Conservation (phyloP, 2,113 vertebrate species). For the Tachysurus fulvidraco region DNA sequence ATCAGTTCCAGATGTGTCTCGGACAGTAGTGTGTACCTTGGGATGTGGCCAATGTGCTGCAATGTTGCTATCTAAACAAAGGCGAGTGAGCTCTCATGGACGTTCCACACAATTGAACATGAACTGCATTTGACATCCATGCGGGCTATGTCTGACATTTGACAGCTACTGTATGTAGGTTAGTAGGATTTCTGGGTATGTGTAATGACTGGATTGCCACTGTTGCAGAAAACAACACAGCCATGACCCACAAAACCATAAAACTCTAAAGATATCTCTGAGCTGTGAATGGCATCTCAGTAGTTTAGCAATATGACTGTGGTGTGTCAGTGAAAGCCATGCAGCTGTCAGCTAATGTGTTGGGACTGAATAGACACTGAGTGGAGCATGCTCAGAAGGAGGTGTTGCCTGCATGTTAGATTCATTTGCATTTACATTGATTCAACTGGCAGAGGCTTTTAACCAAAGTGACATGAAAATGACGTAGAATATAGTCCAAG, state of each 20-base stretch:
- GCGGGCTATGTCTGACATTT: not conserved
- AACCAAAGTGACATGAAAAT: not conserved
- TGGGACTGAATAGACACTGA: slow-evolving; percentile 1
- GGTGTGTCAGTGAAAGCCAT: not conserved
- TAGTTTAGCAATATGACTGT: slow-evolving; percentile 11
- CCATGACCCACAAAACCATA: slow-evolving; percentile 13
- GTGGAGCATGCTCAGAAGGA: not conserved
- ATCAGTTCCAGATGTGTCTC: slow-evolving; percentile 10
- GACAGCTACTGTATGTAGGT: slow-evolving; percentile 1
- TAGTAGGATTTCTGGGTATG: not conserved
- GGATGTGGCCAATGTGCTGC: slow-evolving; percentile 16
- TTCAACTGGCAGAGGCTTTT: slow-evolving; percentile 23
- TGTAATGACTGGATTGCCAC: not conserved
- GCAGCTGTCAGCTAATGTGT: slow-evolving; percentile 24
- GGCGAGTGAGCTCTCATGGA: slow-evolving; percentile 2
- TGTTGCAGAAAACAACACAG: not conserved
- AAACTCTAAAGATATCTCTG: slow-evolving; percentile 9
- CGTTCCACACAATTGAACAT: not conserved
- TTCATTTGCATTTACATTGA: slow-evolving; percentile 12
- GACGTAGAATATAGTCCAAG: not conserved
- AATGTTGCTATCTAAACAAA: slow-evolving; percentile 40
- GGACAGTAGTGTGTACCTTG: slow-evolving; percentile 24
- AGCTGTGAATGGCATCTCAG: not conserved
- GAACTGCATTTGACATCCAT: not conserved
- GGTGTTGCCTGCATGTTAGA: not conserved